Conservation (phyloP, 2,888 invertebrate species). For the Rhabditoides inermis region DNA sequence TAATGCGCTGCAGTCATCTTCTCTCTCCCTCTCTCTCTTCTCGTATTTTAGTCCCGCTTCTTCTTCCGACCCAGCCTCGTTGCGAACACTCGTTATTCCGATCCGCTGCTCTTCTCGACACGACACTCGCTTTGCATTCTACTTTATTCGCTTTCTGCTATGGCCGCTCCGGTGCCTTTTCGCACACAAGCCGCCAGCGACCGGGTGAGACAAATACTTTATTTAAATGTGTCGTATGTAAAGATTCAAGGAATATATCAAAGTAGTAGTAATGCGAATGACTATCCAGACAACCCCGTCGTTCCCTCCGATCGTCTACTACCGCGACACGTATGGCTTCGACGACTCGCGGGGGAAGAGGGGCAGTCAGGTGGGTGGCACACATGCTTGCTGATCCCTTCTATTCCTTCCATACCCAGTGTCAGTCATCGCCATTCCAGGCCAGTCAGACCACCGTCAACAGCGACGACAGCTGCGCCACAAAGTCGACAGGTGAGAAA, state of each 20-base stretch:
- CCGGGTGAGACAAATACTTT: neutral
- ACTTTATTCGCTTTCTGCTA: constrained; percentile 11
- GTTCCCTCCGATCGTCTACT: constrained; percentile 48
- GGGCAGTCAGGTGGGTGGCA: neutral
- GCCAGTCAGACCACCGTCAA: too few relatives aligned
- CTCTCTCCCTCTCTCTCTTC: constrained; percentile 4
- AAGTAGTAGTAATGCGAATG: constrained; percentile 1
- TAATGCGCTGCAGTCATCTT: neutral
- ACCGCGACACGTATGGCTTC: constrained; percentile 43
- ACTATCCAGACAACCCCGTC: constrained; percentile 27
- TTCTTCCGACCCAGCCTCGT: too few relatives aligned
- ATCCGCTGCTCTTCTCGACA: neutral
- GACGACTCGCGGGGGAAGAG: constrained; percentile 9
- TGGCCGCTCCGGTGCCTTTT: constrained; percentile 25
- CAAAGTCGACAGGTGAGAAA: constrained; percentile 19
- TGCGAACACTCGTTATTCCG: too few relatives aligned
- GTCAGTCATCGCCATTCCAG: too few relatives aligned
- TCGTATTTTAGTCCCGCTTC: too few relatives aligned
- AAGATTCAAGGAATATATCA: too few relatives aligned
- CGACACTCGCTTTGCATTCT: constrained; percentile 1
- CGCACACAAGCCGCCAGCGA: constrained; percentile 11
- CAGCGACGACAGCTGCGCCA: constrained; percentile 12
- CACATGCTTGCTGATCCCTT: neutral
- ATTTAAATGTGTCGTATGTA: too few relatives aligned
- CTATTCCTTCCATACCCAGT: neutral